A percentile compares a stretch with the other conserved stretches of the same genome.
Conservation (phyloP, 1,140 invertebrate genomes). For the Drosophila ohnishii region DNA sequence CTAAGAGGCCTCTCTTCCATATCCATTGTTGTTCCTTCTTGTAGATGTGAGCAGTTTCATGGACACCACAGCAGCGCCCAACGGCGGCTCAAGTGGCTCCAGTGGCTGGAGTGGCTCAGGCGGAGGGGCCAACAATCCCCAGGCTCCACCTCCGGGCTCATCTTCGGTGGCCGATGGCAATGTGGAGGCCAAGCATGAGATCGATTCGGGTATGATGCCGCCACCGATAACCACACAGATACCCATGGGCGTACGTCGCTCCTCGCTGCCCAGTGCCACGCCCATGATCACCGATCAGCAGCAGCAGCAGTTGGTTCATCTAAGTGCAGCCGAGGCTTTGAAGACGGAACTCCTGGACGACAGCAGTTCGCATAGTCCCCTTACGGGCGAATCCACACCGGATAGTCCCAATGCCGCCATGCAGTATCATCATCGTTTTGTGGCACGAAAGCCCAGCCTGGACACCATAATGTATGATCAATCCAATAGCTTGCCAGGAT, state of each 20-base stretch:
- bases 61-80: slow-evolving; percentile 61
- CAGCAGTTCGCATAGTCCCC: slow-evolving; percentile 86
- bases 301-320: slow-evolving; percentile 59
- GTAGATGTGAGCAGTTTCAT: slow-evolving; percentile 73
- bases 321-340: slow-evolving; percentile 82
- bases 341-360: slow-evolving; percentile 90
- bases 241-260: slow-evolving; percentile 84
- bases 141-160: neutral
- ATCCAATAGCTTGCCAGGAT: slow-evolving; percentile 74
- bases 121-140: neutral
- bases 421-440: slow-evolving; percentile 68
- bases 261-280: slow-evolving; percentile 82
- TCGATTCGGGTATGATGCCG: slow-evolving; percentile 86
- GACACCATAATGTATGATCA: slow-evolving; percentile 80
- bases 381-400: slow-evolving; percentile 75
- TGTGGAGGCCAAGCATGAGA: slow-evolving; percentile 83
- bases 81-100: neutral
- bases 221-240: slow-evolving; percentile 85
- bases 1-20: slow-evolving; percentile 36
- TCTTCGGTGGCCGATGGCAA: neutral
- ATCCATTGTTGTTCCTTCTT: slow-evolving; percentile 60
- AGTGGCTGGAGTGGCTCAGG: slow-evolving; percentile 6
- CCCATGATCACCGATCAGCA: slow-evolving; percentile 81
- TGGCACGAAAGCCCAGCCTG: slow-evolving; percentile 63
- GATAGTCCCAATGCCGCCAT: slow-evolving; percentile 61